Percentiles rank a stretch among this genome's conserved stretches.
Conservation (phyloP, 2,888 invertebrate genomes). For the Proisotoma minuta region DNA sequence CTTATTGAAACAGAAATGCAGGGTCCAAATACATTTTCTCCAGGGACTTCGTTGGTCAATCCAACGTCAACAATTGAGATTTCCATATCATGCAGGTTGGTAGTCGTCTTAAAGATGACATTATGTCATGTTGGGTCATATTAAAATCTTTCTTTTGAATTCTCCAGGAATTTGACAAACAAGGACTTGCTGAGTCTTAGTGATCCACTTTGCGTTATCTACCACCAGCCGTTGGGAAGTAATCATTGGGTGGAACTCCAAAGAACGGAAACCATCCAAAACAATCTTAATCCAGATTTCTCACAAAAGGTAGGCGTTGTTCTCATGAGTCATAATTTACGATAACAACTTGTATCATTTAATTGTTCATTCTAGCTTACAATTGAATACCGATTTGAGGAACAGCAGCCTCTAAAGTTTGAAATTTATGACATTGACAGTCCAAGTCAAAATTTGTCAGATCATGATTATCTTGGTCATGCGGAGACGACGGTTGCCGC, state of each 20-base stretch:
- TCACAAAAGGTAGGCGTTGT: conserved; percentile 53
- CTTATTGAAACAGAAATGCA: too few relatives aligned
- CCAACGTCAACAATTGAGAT: conserved; percentile 47
- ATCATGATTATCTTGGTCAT: conserved; percentile 56
- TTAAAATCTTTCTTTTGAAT: not conserved
- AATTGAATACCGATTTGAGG: conserved; percentile 56
- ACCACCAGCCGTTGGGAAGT: conserved; percentile 50
- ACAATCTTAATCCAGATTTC: conserved; percentile 56
- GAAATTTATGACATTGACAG: conserved; percentile 53
- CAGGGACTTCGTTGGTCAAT: conserved; percentile 37
- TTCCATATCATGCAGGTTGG: conserved; percentile 45
- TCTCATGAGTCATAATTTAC: not conserved
- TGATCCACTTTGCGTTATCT: conserved; percentile 56
- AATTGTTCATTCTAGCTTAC: conserved; percentile 27
- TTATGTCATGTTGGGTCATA: not conserved
- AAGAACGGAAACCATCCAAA: conserved; percentile 53
- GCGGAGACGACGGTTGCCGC: conserved; percentile 49
- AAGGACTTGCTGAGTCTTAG: conserved; percentile 57
- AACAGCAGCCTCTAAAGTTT: conserved; percentile 57
- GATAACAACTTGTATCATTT: not conserved
- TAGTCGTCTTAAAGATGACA: too few relatives aligned
- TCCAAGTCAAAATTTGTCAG: conserved; percentile 48
- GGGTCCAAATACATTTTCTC: conserved; percentile 23
- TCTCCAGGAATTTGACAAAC: conserved; percentile 53
- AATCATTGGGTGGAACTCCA: conserved; percentile 51